These are phyloP conservation scores for Drosophila prolongata DNA, from an alignment of 2,888 invertebrate genomes.

Conservation along the genomic window DNA sequence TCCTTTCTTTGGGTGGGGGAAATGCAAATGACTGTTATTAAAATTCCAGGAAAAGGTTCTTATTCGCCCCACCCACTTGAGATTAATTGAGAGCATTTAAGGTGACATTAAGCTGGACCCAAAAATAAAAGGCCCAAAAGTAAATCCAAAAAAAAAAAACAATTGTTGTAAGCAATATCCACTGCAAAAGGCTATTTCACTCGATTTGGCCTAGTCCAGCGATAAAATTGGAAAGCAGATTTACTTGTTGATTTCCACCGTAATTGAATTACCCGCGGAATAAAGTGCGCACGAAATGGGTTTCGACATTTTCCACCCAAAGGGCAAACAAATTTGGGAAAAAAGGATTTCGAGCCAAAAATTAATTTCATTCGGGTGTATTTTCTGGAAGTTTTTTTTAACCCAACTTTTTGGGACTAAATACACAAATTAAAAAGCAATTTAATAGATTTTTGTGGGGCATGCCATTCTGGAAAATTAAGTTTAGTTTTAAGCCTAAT, in stretches of 20 bases:
- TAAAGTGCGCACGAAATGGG: constrained; percentile 49
- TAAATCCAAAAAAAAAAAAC: constrained; percentile 10
- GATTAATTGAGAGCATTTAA: constrained; percentile 71
- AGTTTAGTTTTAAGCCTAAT: not conserved
- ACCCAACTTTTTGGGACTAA: constrained; percentile 28
- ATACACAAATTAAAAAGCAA: constrained; percentile 59
- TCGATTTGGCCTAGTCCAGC: constrained; percentile 28
- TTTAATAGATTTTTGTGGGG: constrained; percentile 57
- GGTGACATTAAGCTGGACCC: constrained; percentile 71
- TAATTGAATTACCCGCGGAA: constrained; percentile 69
- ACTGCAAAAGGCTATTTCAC: constrained; percentile 28
- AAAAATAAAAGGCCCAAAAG: constrained; percentile 45
- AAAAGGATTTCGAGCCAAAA: constrained; percentile 21
- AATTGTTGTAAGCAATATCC: not conserved
- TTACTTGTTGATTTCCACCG: constrained; percentile 71
- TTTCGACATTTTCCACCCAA: constrained; percentile 24
- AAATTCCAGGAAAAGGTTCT: constrained; percentile 37
- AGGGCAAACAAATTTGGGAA: constrained; percentile 35
- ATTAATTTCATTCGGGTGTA: constrained; percentile 49
- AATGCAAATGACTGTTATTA: constrained; percentile 43
- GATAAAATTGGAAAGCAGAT: constrained; percentile 44
- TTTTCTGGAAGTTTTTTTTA: constrained; percentile 14
- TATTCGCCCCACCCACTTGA: constrained; percentile 6
- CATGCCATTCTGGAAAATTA: not conserved
- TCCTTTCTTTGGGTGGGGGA: not conserved